A percentile compares a stretch with the other conserved stretches of the same genome.
These are phyloP conservation scores for Apis laboriosa DNA, from an alignment of 1,140 invertebrate species.

Conservation along the genomic window DNA sequence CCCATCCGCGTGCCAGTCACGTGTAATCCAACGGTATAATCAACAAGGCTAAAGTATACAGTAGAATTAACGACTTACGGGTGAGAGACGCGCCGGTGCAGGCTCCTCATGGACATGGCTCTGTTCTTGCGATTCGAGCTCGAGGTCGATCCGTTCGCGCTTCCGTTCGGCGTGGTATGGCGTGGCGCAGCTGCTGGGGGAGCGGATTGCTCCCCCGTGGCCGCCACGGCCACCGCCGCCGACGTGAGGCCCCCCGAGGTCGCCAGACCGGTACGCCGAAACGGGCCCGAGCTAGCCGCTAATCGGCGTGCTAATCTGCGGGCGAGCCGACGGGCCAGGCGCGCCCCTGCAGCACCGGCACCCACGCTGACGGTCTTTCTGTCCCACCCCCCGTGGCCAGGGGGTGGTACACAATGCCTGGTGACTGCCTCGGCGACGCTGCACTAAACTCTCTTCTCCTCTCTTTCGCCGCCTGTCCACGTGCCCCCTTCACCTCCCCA, in stretches of 20 bases:
- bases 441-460: constrained; percentile 35
- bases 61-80: constrained; percentile 73
- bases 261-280: constrained; percentile 73
- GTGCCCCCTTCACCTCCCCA: not conserved
- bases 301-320: constrained; percentile 77
- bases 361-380: constrained; percentile 78
- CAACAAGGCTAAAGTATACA: not conserved
- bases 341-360: constrained; percentile 76
- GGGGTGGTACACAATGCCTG: constrained; percentile 74
- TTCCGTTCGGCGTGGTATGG: constrained; percentile 59
- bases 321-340: constrained; percentile 79
- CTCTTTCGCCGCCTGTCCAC: not conserved
- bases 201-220: constrained; percentile 63
- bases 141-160: constrained; percentile 43
- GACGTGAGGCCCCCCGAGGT: constrained; percentile 67
- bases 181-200: constrained; percentile 61
- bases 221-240: constrained; percentile 66
- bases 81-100: constrained; percentile 79
- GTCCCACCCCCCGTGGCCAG: constrained; percentile 77
- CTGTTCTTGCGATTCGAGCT: constrained; percentile 68
- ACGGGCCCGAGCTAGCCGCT: constrained; percentile 71
- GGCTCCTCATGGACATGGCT: constrained; percentile 78
- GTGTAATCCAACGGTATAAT: not conserved
- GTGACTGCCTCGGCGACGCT: constrained; percentile 60
- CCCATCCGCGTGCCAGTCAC: constrained; percentile 3